These are phyloP conservation scores for Luperina testacea DNA, from an alignment of 2,888 invertebrate genomes.

Conservation along the genomic window DNA sequence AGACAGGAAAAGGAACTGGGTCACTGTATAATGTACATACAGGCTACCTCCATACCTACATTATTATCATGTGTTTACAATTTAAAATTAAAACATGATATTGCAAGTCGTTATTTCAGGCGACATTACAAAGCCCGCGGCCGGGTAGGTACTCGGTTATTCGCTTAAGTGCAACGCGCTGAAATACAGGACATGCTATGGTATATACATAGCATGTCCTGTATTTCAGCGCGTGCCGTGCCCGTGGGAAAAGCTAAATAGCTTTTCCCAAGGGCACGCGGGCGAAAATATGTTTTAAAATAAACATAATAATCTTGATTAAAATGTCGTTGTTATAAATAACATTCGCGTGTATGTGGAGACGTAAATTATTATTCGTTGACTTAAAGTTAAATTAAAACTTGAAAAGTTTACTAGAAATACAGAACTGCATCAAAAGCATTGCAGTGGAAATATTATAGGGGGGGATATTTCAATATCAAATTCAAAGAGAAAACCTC, in stretches of 20 bases:
- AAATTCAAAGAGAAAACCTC: constrained; percentile 6
- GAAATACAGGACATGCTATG: constrained; percentile 41
- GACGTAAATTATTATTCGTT: constrained; percentile 17
- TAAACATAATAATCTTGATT: constrained; percentile 49
- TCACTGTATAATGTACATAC: constrained; percentile 10
- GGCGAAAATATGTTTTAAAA: constrained; percentile 38
- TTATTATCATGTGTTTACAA: constrained; percentile 21
- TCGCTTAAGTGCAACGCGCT: constrained; percentile 53
- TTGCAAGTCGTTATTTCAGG: constrained; percentile 45
- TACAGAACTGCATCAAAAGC: not conserved
- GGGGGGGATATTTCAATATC: not conserved
- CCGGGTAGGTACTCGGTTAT: constrained; percentile 41
- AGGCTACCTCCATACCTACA: not conserved
- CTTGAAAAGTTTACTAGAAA: not conserved
- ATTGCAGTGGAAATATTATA: constrained; percentile 18
- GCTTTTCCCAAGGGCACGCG: constrained; percentile 27
- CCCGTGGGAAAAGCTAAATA: not conserved
- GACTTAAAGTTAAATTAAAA: constrained; percentile 20
- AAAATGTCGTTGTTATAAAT: constrained; percentile 40
- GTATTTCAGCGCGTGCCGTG: too few relatives aligned
- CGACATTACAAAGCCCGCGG: constrained; percentile 40
- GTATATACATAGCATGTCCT: too few relatives aligned
- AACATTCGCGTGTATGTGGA: constrained; percentile 32
- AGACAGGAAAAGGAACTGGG: constrained; percentile 32
- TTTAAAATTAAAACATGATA: constrained; percentile 53